Base-by-base conservation (phyloP, 2,113 vertebrate species). In the Symphodus melops region DNA sequence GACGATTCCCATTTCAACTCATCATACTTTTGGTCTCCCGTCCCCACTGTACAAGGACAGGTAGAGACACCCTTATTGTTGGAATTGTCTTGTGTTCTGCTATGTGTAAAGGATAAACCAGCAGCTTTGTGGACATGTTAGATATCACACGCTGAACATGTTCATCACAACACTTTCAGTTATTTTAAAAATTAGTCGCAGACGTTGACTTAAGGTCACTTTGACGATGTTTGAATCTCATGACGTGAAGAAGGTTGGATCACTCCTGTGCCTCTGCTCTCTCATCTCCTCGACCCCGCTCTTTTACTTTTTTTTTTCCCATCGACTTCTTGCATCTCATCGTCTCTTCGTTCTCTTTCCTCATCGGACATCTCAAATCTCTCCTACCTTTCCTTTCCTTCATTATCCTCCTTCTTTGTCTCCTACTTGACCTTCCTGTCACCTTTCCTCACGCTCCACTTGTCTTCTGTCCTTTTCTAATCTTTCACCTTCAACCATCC, bases 1-100 rank as follows among this genome's bases (percentile, higher is more conserved):
- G 97, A 99, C 96, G 97, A 99, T 95, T 98, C 97, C 96, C 97
- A 98, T 95, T 99, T 99, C 95, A 99, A 97, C 96, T 98, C 97
- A 93, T 97, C 97, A 65, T 99, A 99, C 96, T 99, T 99, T 96
- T 99, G 97, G 97, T 97, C 97, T 94, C 97, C 97, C 86, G 96
- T 98, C 90, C 96, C 97, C 90, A 98, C 97, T 55, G 96, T 98
- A 90, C 97, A 98, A 90, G 97, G 97, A 96, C 97, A 98, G 96
- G 97, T 98, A 95, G 94, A 93, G 72, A 71, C 87, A 83, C 89
- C 55, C 90, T 93, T 89, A 91, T 92, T 92, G 88, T 92, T 92
- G 87, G 88, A 90, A 79, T 82, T 92, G 87, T 91, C 88, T 92
- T 92, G 79, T 87, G 28, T 79, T 62, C 80, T 91, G 79, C 70